Evolutionary conservation across 2,888 invertebrate species (phyloP).

Genomic region (Tipula confusa): DNA sequence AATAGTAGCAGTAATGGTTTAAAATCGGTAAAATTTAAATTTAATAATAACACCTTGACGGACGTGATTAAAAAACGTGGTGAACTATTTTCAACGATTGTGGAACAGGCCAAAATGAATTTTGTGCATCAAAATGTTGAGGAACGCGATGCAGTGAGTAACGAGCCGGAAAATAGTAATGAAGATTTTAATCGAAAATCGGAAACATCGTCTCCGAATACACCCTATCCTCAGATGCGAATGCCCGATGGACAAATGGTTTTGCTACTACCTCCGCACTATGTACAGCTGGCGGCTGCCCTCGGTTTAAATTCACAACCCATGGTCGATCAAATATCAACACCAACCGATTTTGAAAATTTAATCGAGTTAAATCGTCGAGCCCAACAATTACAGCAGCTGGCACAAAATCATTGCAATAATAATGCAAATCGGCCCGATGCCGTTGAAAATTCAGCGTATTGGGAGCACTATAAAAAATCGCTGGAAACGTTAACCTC

Average conservation of each 20-base stretch:
- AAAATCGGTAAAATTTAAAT: slow-evolving; percentile 13
- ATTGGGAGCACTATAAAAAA: slow-evolving; percentile 31
- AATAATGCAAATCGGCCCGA: neutral
- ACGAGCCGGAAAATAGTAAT: neutral
- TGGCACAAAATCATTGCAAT: slow-evolving; percentile 35
- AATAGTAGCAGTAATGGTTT: neutral
- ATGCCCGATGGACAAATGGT: slow-evolving; percentile 55
- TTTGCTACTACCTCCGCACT: slow-evolving; percentile 57
- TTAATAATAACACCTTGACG: slow-evolving; percentile 20
- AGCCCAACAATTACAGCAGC: slow-evolving; percentile 38
- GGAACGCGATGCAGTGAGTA: neutral
- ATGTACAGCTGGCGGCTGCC: slow-evolving; percentile 56
- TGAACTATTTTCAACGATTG: neutral
- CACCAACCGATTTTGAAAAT: slow-evolving; percentile 47
- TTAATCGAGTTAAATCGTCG: slow-evolving; percentile 45
- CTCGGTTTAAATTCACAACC: slow-evolving; percentile 46
- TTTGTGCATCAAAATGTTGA: neutral
- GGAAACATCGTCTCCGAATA: slow-evolving; percentile 33
- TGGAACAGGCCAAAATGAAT: slow-evolving; percentile 28
- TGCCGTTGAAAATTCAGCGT: neutral
- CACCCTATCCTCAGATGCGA: slow-evolving; percentile 48
- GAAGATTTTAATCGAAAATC: neutral
- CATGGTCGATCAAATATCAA: slow-evolving; percentile 44
- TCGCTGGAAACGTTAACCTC: slow-evolving; percentile 37
- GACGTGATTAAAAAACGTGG: slow-evolving; percentile 20